phyloP scores from a whole-genome alignment of 1,140 invertebrate genomes.

The Chrysopa pallens region DNA sequence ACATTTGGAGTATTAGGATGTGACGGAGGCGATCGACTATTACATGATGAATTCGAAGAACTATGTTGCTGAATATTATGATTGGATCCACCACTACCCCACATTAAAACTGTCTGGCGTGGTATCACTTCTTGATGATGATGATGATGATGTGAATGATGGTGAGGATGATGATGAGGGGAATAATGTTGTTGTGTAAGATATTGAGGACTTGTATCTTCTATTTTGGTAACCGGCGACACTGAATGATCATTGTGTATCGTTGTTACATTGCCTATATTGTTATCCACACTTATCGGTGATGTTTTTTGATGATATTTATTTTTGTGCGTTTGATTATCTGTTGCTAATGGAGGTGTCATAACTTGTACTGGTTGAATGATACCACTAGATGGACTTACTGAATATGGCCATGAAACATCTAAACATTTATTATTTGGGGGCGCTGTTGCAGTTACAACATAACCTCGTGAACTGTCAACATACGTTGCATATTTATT shows the following conservation, averaged over 20 bases:
- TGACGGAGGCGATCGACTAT: conserved; percentile 8
- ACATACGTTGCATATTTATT: conserved; percentile 24
- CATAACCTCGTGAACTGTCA: conserved; percentile 30
- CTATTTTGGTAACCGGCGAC: conserved; percentile 37
- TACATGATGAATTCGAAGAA: conserved; percentile 23
- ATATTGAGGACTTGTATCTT: conserved; percentile 28
- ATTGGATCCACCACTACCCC: conserved; percentile 37
- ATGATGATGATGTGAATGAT: conserved; percentile 27
- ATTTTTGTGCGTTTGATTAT: conserved; percentile 20
- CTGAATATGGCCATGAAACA: conserved; percentile 25
- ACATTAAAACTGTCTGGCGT: conserved; percentile 74
- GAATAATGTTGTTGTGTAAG: conserved; percentile 23
- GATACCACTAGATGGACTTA: conserved; percentile 26
- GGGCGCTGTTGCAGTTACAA: conserved; percentile 23
- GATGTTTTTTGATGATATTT: conserved; percentile 28
- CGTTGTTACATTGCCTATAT: conserved; percentile 22
- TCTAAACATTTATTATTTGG: conserved; percentile 17
- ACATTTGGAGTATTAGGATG: conserved; percentile 10
- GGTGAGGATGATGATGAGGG: conserved; percentile 22
- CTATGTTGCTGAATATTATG: conserved; percentile 20
- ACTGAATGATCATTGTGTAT: conserved; percentile 28
- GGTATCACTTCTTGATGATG: conserved; percentile 33
- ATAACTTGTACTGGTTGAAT: conserved; percentile 28
- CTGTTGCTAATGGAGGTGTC: conserved; percentile 22
- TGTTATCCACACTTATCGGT: conserved; percentile 26